Base-by-base conservation (phyloP, 2,888 invertebrate genomes). In the Molorchus minor region DNA sequence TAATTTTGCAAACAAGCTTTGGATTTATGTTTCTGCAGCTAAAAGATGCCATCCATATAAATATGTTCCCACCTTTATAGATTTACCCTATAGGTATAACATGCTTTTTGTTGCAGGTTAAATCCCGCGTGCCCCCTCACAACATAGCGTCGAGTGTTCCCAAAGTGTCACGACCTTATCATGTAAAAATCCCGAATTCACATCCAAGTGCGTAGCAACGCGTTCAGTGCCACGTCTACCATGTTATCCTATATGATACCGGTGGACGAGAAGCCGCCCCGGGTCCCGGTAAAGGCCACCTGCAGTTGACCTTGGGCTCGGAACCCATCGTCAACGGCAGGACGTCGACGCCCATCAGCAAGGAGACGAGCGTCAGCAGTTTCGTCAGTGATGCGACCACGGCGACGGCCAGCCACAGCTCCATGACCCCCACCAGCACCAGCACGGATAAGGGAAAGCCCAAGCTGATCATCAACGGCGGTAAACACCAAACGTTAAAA, bases 171-270 rank as follows among this genome's bases (percentile, higher is more conserved):
- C 10, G 4, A 36, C 35, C n/a, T 2, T 36, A 29, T 17, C 8
- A 47, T 36, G 47, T 13, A 3, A 36, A 36, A 13, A 33, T 10
- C 45, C 12, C 13, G 13, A 20, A 15, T 12, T 21, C 33, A 21
- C 12, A 19, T 33, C 21, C 21, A 10, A n/a, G 45, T 45, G 45
- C 45, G 45, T 15, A 16, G 1, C 2, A 45, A 25, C 44, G 45
- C 45, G 45, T 45, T n/a, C 3, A 17, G 17, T 20, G 47, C 10
- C 25, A 4, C 10, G 20, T n/a, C 25, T 47, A 73, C 65, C 63
- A 91, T 91, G 91, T 83, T 91, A 83, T 91, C 91, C 69, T 91
- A 91, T 79, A 90, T 91, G 89, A 83, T 91, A 71, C 91, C 91
- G 49, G 87, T 88, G 75, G 90, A 90, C 75, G 90, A 90, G 78